phyloP scores from a whole-genome alignment of 2,797 vertebrate species.

The Knipowitschia caucasica region DNA sequence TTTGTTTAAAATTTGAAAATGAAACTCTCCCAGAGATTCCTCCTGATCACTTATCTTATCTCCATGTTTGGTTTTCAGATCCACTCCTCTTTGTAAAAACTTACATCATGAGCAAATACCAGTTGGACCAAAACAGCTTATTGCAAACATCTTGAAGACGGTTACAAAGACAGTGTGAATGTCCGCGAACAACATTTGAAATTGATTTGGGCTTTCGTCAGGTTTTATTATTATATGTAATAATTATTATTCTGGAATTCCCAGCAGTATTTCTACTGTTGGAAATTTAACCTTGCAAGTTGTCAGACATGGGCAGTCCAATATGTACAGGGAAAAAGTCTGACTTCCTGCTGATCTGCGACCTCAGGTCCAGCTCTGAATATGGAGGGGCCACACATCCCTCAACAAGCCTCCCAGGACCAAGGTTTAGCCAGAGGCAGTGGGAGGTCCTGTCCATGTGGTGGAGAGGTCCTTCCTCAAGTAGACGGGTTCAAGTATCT shows the following conservation, averaged over 20 bases:
- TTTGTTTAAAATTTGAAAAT: too few relatives aligned
- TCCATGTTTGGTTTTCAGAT: slow-evolving; percentile 47
- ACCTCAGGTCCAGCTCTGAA: too few relatives aligned
- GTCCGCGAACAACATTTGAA: background rate
- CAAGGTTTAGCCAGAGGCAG: too few relatives aligned
- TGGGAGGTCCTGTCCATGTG: too few relatives aligned
- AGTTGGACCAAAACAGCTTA: background rate
- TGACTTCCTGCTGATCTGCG: too few relatives aligned
- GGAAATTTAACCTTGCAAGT: background rate
- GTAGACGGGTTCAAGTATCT: too few relatives aligned
- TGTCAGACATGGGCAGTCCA: too few relatives aligned
- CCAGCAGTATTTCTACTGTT: background rate
- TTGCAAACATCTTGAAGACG: background rate
- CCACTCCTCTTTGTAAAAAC: slow-evolving; percentile 27
- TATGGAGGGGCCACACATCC: too few relatives aligned
- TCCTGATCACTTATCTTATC: slow-evolving; percentile 34
- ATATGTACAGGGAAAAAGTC: too few relatives aligned
- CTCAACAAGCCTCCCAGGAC: too few relatives aligned
- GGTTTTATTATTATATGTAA: background rate
- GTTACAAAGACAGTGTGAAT: background rate
- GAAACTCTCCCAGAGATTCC: slow-evolving; percentile 15
- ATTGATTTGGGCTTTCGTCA: background rate
- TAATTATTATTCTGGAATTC: background rate
- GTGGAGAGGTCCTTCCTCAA: too few relatives aligned
- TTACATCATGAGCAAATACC: slow-evolving; percentile 29